Conservation (phyloP, 2,797 vertebrate species). For the Hyperoplus lanceolatus region DNA sequence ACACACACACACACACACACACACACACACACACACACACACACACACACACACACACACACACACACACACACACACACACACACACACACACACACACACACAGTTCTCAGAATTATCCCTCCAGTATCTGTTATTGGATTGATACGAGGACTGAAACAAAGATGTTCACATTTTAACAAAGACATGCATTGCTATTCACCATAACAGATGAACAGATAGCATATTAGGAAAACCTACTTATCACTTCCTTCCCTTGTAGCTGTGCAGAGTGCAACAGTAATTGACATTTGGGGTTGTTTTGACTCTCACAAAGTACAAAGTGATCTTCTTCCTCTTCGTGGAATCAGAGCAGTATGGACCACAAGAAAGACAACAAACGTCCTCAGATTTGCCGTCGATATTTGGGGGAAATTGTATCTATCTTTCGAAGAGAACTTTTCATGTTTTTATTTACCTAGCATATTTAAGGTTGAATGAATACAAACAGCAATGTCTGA, state of each 20-base stretch:
- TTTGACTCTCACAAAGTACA: constrained; percentile 28
- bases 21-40: too few species aligned
- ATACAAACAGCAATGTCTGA: constrained; percentile 31
- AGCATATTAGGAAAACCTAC: not conserved
- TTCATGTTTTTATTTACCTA: constrained; percentile 21
- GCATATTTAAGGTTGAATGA: constrained; percentile 31
- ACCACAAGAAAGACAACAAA: constrained; percentile 38
- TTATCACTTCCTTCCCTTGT: constrained; percentile 40
- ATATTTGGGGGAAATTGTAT: constrained; percentile 6
- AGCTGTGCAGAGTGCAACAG: constrained; percentile 23
- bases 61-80: too few species aligned
- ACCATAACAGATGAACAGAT: constrained; percentile 9
- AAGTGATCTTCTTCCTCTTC: constrained; percentile 47
- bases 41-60: too few species aligned
- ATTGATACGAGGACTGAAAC: not conserved
- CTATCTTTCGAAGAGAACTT: constrained; percentile 4
- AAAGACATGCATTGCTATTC: not conserved
- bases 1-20: too few species aligned
- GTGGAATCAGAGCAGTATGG: constrained; percentile 21
- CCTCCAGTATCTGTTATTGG: not conserved
- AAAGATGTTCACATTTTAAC: constrained; percentile 1
- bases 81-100: too few species aligned
- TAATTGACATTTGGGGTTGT: constrained; percentile 49
- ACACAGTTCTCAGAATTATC: not conserved
- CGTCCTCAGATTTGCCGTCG: constrained; percentile 4